Evolutionary conservation across 1,140 invertebrate genomes (phyloP), one percentile per base, ranked within the genome.

Genomic region (Neocloeon triangulifer): DNA sequence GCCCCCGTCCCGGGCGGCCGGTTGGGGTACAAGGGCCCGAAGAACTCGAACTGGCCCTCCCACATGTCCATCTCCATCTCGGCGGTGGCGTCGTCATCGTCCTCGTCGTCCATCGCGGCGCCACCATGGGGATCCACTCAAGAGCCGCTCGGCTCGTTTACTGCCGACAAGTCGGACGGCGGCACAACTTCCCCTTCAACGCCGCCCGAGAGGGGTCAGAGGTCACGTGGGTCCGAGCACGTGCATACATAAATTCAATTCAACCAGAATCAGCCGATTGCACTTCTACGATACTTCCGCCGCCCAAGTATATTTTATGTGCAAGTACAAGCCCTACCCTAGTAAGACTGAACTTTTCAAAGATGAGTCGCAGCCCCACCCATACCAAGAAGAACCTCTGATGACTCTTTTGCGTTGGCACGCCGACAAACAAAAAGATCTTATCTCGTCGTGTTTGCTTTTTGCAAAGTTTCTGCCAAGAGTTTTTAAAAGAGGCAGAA

Each of bases 41-140:
- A 62, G 49, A 80, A 78, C 52, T 78, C 71, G 49, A 81, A 82
- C 55, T 81, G 77, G 26, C 76, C 77, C 47, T 79, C 73, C 75
- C 76, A 80, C 61, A 80, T 67, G 48, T 81, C 77, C 51, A 75
- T 76, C 48, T 78, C 75, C 45, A 79, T 55, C 37, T 71, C 69
- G 22, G 7, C 10, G 5, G 19, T 25, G 14, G 19, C 19, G n/a
- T 16, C 5, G 25, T 19, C 27, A 10, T 16, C 4, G 10, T 15
- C 4, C 9, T 28, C 18, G 10, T 9, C 21, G 15, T n/a, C 30
- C 15, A 8, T 16, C 7, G 12, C 30, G 6, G 30, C 14, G 19
- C 16, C 22, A 23, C 8, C 22, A n/a, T 23, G 22, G 22, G 22
- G 8, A 23, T 23, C 22, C n/a, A 8, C 8, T n/a, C 22, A n/a